Percentiles rank a stretch among this genome's conserved stretches.
phyloP scores from a whole-genome alignment of 2,888 invertebrate species.

The Caradrina clavipalpis region DNA sequence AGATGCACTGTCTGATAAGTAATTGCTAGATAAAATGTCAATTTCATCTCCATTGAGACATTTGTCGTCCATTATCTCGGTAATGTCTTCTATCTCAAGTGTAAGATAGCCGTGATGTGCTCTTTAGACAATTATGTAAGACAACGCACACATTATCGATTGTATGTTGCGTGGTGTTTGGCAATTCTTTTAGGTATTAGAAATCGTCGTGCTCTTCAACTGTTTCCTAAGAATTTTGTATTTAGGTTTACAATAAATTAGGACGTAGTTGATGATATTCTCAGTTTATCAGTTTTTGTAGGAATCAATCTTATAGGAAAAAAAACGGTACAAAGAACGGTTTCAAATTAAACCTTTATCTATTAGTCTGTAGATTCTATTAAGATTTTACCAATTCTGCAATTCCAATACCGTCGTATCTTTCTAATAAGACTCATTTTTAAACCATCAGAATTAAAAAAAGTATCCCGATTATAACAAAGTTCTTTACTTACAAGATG shows the following conservation, averaged over 20 bases:
- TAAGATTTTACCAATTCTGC: not conserved
- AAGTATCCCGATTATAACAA: not conserved
- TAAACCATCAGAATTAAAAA: not conserved
- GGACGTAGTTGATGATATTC: no score
- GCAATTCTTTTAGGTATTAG: not conserved
- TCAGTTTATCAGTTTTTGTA: no score
- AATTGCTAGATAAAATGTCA: constrained; percentile 60
- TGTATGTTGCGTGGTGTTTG: constrained; percentile 2
- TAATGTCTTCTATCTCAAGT: constrained; percentile 63
- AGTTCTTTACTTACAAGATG: not conserved
- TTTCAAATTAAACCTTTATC: no score
- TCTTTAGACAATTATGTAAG: constrained; percentile 61
- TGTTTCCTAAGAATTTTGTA: not conserved
- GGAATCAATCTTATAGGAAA: no score
- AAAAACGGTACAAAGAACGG: no score
- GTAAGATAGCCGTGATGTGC: constrained; percentile 58
- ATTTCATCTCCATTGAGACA: constrained; percentile 70
- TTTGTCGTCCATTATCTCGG: constrained; percentile 60
- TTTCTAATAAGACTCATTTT: not conserved
- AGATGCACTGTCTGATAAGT: constrained; percentile 57
- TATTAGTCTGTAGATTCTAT: no score
- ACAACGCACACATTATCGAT: constrained; percentile 43
- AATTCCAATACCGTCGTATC: not conserved
- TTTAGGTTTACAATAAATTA: not conserved
- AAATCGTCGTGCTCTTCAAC: not conserved